Percentiles rank a stretch among this genome's conserved stretches.
phyloP scores from a whole-genome alignment of 2,113 vertebrate species.

The Kryptolebias marmoratus region DNA sequence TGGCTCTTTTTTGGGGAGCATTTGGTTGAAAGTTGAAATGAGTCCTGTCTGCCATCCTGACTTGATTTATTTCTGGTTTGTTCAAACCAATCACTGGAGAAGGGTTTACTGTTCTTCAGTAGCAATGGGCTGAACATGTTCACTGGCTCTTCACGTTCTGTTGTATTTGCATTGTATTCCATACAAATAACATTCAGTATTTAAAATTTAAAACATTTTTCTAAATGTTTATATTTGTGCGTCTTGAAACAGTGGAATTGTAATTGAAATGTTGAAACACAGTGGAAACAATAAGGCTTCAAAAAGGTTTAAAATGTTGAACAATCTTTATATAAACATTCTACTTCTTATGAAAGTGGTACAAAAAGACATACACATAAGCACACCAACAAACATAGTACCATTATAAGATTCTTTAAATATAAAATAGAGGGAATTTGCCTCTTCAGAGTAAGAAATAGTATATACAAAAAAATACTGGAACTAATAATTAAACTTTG shows the following conservation, averaged over 20 bases:
- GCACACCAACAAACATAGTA: conserved; percentile 3
- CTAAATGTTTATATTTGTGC: too few relatives aligned
- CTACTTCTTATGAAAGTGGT: conserved; percentile 8
- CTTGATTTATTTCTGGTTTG: too few relatives aligned
- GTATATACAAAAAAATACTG: conserved; percentile 10
- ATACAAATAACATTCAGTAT: too few relatives aligned
- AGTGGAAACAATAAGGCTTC: background rate
- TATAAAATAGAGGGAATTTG: background rate
- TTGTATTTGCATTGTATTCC: too few relatives aligned
- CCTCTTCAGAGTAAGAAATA: background rate
- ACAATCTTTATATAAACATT: conserved; percentile 40
- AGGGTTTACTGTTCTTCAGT: too few relatives aligned
- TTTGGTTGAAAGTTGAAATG: too few relatives aligned
- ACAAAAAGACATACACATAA: conserved; percentile 3
- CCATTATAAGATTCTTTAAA: background rate
- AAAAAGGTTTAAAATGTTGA: background rate
- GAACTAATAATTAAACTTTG: background rate
- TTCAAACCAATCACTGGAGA: too few relatives aligned
- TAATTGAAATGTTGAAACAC: conserved; percentile 1
- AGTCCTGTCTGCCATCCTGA: too few relatives aligned
- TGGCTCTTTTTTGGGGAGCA: too few relatives aligned
- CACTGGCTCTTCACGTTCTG: too few relatives aligned
- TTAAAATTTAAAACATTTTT: too few relatives aligned
- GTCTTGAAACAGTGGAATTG: conserved; percentile 34
- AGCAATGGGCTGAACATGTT: too few relatives aligned